Base-by-base conservation (phyloP, 2,888 invertebrate species). In the Microdon myrmicae region DNA sequence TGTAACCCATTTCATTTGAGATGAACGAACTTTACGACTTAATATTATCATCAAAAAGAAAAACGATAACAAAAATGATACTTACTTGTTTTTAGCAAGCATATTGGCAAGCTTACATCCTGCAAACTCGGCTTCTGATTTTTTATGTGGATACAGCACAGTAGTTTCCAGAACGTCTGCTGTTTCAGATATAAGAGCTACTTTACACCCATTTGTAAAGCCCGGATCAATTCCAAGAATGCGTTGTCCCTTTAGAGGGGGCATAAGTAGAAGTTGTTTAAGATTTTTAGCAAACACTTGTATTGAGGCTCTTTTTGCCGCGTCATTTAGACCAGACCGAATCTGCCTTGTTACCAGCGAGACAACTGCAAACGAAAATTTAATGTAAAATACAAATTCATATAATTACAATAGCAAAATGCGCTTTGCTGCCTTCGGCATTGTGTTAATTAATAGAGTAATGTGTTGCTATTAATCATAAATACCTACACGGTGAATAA, bases 201-300 rank as follows among this genome's bases (percentile, higher is more conserved):
- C 81, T 84, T 96, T 96, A 75, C 95, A 96, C 1, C 96, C 96
- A 74, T 93, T 89, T 60, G 81, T 82, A 74, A 89, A 95, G 0
- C 96, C 96, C 1, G 96, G 96, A 82, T 96, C 96, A 39, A 96
- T 84, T 0, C 93, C 95, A 17, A 92, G 81, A 53, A 96, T 90
- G 4, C 84, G 82, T 75, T 87, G 86, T 22, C 92, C 92, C 73
- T 90, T 87, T 0, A 94, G 82, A 0, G 96, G 95, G 10, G 91
- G 87, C 31, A 87, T 87, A 7, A 95, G 79, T 4, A 96, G 81
- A 41, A 96, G 83, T 70, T 92, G 89, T 72, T 92, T 92, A 13
- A 96, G 79, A 79, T 96, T 96, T 3, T 84, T 83, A 1, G 89
- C 88, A 77, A 96, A 96, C 3, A 93, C 91, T 72, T 89, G 87